These are phyloP conservation scores for Murina feae DNA, from an alignment of 2,113 vertebrate genomes.

Conservation along the genomic window DNA sequence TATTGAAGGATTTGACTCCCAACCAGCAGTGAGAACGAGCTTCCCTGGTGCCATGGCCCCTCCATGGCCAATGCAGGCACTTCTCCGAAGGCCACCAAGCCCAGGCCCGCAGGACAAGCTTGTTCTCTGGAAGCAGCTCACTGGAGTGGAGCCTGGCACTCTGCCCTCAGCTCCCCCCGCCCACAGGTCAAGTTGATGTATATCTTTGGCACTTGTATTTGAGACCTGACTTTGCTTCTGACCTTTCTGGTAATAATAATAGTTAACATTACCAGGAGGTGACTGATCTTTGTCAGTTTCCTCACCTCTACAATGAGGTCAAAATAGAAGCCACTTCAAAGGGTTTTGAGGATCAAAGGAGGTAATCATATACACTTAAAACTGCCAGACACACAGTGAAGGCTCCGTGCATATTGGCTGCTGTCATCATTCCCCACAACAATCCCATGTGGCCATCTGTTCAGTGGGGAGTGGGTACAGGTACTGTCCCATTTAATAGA, in stretches of 20 bases:
- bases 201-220: not conserved
- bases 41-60: not conserved
- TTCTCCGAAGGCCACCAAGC: not conserved
- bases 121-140: not conserved
- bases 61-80: not conserved
- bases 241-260: not conserved
- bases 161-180: not conserved
- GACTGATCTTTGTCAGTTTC: not conserved
- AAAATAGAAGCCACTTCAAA: not conserved
- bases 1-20: too few relatives aligned
- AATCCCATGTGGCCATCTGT: not conserved
- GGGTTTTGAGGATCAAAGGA: not conserved
- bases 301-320: not conserved
- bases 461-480: not conserved
- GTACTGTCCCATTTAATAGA: not conserved
- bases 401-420: rapidly evolving
- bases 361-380: not conserved
- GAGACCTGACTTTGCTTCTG: not conserved
- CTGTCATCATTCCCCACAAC: not conserved
- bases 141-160: not conserved
- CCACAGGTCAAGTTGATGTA: not conserved
- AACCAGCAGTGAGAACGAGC: not conserved
- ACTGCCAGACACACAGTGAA: too few relatives aligned
- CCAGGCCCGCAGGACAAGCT: not conserved
- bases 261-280: not conserved